Evolutionary conservation across 2,797 vertebrate species (phyloP).

Genomic region (Premnoplex brunnescens): DNA sequence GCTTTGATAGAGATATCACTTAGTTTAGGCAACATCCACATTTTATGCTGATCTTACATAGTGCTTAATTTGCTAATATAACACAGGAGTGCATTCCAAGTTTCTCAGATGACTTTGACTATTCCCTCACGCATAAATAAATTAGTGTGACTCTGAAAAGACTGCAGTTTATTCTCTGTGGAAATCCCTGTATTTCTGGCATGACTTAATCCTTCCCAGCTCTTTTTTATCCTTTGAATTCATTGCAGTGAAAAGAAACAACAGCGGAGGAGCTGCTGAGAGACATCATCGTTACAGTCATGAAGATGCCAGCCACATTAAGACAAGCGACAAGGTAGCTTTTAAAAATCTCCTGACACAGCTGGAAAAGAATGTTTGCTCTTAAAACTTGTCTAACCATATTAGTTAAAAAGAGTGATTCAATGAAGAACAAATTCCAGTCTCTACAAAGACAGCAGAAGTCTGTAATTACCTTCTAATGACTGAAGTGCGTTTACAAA

Average conservation of each 20-base stretch:
- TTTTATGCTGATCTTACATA: neutral
- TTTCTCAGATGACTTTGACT: neutral
- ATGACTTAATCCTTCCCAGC: neutral
- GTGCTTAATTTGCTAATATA: neutral
- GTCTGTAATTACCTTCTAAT: neutral
- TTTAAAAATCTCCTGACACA: slow-evolving; percentile 28
- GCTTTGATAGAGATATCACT: neutral
- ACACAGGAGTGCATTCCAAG: neutral
- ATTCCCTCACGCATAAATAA: neutral
- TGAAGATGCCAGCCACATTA: neutral
- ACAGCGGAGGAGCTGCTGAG: neutral
- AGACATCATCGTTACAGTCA: neutral
- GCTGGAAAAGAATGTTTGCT: slow-evolving; percentile 16
- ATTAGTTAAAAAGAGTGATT: neutral
- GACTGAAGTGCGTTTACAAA: neutral
- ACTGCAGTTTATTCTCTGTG: neutral
- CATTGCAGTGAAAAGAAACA: neutral
- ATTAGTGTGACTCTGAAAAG: neutral
- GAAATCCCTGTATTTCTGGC: neutral
- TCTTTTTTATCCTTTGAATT: neutral
- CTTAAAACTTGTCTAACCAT: slow-evolving; percentile 11
- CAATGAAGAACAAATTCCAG: neutral
- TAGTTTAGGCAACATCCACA: neutral
- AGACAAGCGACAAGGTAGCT: neutral
- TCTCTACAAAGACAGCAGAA: slow-evolving; percentile 1